Evolutionary conservation across 2,797 vertebrate species (phyloP), one percentile per base, ranked within the genome.

Genomic region (Coregonus sp.): DNA sequence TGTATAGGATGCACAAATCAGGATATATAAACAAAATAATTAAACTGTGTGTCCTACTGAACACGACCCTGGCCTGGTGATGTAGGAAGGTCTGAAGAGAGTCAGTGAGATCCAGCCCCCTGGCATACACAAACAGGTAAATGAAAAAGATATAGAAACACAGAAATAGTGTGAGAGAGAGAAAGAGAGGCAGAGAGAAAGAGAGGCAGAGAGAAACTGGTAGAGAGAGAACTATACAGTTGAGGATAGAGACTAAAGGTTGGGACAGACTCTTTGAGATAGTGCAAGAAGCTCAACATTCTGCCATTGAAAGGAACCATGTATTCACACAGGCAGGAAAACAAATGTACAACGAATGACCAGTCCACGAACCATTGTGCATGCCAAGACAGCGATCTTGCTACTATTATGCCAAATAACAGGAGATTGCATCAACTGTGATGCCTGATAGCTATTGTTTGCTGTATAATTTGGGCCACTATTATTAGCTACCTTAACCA

Each of bases 21-120:
- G 40, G 40, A 47, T 47, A 11, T 47, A 47, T 11, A 47, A 47
- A 47, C 40, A 3, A 47, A 11, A 47, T 47, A 47, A 47, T 47
- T 18, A 59, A 59, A 20, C 56, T 59, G 56, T 56, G 63, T 66
- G 65, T 35, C 56, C 56, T 61, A 61, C n/a, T 61, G n/a, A 61
- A 61, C 56, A 61, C n/a, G 56, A 20, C 56, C 56, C n/a, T 29
- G 29, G 25, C 4, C 74, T 80, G 73, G 56, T 73, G 18, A 81
- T 70, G 11, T 15, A 84, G 73, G 54, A 52, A 18, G 35, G 29
- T 71, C 33, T 72, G 35, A 18, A 4, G n/a, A 15, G 50, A 15
- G 50, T 81, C 75, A 72, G 73, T 66, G 25, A 61, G 33, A 67
- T 73, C 35, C 67, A 50, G 59, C 50, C 37, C 50, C 16, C 51